Evolutionary conservation across 2,888 invertebrate genomes (phyloP), one percentile per base, ranked within the genome.

Genomic region (Microctonus aethiopoides): DNA sequence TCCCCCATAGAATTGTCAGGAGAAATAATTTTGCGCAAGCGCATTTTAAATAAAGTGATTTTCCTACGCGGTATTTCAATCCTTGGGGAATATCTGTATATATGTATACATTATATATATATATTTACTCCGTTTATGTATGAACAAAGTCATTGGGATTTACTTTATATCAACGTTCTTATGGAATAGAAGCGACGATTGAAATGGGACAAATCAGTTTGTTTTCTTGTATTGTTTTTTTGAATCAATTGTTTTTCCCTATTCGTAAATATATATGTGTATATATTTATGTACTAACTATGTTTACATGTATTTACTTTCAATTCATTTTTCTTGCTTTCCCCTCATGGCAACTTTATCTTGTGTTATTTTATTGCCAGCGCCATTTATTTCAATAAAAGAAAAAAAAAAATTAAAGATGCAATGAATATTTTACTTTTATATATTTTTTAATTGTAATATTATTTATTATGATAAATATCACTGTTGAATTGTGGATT

Each of bases 11-110:
- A 46, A 46, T 16, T 16, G 16, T 16, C 46, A 46, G 2, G 4
- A 46, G 63, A 67, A 26, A 59, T 68, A 52, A 69, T 60, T 72
- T 74, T 24, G 82, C 83, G 84, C 84, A 81, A 75, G 82, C 82
- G 81, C 71, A 11, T 29, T 65, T 20, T 64, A 67, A 59, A 71
- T 29, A 59, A 64, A 62, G 61, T 32, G 36, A 51, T 24, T 26
- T 41, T 26, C 56, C 46, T 57, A 64, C 57, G 11, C n/a, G n/a
- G 46, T 64, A 67, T 69, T 71, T 72, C 67, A 72, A 71, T 75
- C 73, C 73, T 70, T 46, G 62, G 74, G 68, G 73, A 73, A 70
- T 71, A 32, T 32, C 16, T 22, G 56, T 66, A 68, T 57, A 39
- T 62, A 34, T 32, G 26, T 32, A n/a, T 54, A 22, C 51, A 29